phyloP scores from a whole-genome alignment of 2,888 invertebrate genomes.

The Biston betularia region DNA sequence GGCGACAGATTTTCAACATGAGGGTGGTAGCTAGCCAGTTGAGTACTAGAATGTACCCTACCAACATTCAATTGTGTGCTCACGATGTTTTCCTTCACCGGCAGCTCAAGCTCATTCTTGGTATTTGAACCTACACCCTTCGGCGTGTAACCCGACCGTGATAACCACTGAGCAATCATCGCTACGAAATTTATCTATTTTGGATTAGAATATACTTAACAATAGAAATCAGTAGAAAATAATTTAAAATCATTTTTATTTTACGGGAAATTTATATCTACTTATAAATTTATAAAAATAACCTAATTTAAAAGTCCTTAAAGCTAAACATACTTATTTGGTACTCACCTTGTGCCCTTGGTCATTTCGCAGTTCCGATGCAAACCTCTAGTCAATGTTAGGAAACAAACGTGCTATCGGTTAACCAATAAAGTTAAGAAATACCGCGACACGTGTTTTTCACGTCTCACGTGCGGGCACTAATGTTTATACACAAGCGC shows the following conservation, averaged over 20 bases:
- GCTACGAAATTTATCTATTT: background rate
- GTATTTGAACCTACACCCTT: too few species aligned
- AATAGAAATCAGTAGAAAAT: background rate
- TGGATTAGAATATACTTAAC: background rate
- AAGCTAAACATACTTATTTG: background rate
- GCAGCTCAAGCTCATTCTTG: too few species aligned
- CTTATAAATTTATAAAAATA: too few species aligned
- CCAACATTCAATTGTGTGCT: too few species aligned
- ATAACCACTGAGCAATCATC: too few species aligned
- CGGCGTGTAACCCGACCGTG: too few species aligned
- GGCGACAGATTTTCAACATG: too few species aligned
- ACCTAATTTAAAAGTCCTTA: conserved; percentile 1
- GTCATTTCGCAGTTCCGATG: conserved; percentile 13
- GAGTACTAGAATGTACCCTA: too few species aligned
- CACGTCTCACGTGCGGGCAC: conserved; percentile 27
- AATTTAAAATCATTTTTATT: too few species aligned
- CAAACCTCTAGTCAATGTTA: conserved; percentile 18
- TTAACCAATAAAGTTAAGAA: conserved; percentile 22
- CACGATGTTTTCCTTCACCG: too few species aligned
- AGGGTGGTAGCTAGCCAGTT: too few species aligned
- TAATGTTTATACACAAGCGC: background rate
- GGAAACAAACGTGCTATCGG: conserved; percentile 25
- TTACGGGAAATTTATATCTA: too few species aligned
- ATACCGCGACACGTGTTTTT: conserved; percentile 25
- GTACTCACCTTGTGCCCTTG: conserved; percentile 15